These are phyloP conservation scores for Aegotheles bennettii DNA, from an alignment of 2,113 vertebrate genomes.

Conservation along the genomic window DNA sequence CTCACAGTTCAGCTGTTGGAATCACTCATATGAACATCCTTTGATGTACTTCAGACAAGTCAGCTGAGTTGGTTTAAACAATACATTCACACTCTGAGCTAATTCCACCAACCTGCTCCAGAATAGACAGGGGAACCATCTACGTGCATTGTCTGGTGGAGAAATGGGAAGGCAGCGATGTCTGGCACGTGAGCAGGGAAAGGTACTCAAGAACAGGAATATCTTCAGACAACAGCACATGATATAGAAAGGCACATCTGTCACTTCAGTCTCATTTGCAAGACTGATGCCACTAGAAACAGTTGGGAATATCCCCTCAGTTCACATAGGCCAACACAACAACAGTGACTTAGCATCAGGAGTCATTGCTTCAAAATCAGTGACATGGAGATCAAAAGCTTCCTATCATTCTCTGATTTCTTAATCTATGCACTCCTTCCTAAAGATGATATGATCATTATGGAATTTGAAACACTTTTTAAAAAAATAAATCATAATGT, in stretches of 20 bases:
- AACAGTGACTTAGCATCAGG: neutral
- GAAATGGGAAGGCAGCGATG: neutral
- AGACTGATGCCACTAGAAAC: neutral
- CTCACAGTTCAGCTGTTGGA: neutral
- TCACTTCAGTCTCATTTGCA: neutral
- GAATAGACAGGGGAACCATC: neutral
- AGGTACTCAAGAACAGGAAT: neutral
- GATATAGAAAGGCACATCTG: neutral
- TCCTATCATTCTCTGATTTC: neutral
- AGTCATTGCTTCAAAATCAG: neutral
- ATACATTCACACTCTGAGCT: neutral
- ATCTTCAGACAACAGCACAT: neutral
- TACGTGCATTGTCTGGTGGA: rapidly evolving
- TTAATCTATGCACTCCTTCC: neutral
- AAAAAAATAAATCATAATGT: neutral
- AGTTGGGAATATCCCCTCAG: neutral
- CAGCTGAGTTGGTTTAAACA: neutral
- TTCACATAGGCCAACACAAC: neutral
- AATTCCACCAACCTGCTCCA: neutral
- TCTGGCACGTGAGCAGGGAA: neutral
- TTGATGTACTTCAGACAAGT: neutral
- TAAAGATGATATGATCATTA: neutral
- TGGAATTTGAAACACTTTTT: neutral
- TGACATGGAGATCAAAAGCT: neutral
- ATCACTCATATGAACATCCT: neutral